Evolutionary conservation across 2,888 invertebrate genomes (phyloP).

Genomic region (Drosophila prostipennis): DNA sequence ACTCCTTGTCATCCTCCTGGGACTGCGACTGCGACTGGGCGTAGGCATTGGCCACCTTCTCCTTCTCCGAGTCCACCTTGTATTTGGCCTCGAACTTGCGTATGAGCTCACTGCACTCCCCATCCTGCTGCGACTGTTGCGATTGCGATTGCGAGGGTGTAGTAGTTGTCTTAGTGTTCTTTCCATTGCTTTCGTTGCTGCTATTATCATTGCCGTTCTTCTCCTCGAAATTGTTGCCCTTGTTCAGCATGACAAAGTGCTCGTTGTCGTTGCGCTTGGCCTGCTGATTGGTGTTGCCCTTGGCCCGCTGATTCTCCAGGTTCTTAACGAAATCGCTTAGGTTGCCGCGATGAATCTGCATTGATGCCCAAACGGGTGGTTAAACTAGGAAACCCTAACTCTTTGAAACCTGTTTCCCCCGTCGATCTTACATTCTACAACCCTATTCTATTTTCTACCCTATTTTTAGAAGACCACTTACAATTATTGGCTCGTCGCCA

Average conservation of each 20-base stretch:
- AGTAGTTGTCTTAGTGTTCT: no score
- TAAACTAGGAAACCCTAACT: conserved; percentile 3
- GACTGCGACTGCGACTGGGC: conserved; percentile 10
- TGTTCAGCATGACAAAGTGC: conserved; percentile 64
- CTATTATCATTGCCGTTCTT: conserved; percentile 64
- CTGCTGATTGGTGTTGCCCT: conserved; percentile 29
- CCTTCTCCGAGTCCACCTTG: conserved; percentile 82
- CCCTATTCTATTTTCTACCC: no score
- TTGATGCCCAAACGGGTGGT: conserved; percentile 20
- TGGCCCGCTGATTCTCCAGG: conserved; percentile 82
- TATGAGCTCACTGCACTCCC: conserved; percentile 84
- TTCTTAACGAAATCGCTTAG: conserved; percentile 83
- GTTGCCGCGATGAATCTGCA: conserved; percentile 84
- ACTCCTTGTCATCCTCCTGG: conserved; percentile 81
- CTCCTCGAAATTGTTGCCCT: conserved; percentile 67
- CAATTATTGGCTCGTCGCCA: conserved; percentile 87
- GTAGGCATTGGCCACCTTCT: conserved; percentile 39
- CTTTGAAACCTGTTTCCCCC: background rate
- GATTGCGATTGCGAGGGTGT: conserved; percentile 78
- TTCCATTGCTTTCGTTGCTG: conserved; percentile 39
- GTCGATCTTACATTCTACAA: background rate
- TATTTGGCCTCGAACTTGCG: conserved; percentile 87
- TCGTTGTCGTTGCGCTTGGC: conserved; percentile 67
- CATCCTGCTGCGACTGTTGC: conserved; percentile 86
- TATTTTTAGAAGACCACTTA: conserved; percentile 83